Evolutionary conservation across 1,140 invertebrate species (phyloP), one percentile per base, ranked within the genome.

Genomic region (Charaxes varanes): DNA sequence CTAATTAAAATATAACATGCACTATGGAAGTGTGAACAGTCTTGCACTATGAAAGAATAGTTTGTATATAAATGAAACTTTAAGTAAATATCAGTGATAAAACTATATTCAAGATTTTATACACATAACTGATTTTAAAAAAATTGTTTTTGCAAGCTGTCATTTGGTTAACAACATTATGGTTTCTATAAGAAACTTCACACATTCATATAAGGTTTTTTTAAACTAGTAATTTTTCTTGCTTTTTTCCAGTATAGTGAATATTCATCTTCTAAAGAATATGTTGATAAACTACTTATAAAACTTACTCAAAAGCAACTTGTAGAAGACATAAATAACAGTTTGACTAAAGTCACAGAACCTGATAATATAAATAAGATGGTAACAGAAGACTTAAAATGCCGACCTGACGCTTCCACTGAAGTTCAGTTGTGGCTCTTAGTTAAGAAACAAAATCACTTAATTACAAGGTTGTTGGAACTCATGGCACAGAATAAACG

Each of bases 391-490:
- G 64, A 73, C 4, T 45, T 77, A 4, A 64, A 64, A 45, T 69
- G 61, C 32, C 63, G 46, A 41, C 16, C 50, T 11, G 60, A 72
- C 28, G 51, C 65, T 6, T 54, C 71, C n/a, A 49, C 44, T 8
- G 69, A 73, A 42, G 56, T 56, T 12, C 54, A 59, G 6, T 45
- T 78, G n/a, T 77, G 70, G 72, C 48, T 79, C 3, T 37, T 79
- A 36, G 57, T 79, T 3, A 82, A 79, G 33, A 77, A 79, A 40
- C 74, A 79, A 60, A 65, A 78, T 10, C 54, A 70, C 42, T 53
- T 82, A 19, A 77, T 62, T 27, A 56, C 48, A n/a, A 71, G 59
- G 46, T 37, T 76, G 0, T 49, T 50, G 21, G 59, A 69, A 40
- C 26, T 61, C 34, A 17, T 77, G 12, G 31, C 53, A 10, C 62